phyloP scores from a whole-genome alignment of 1,140 invertebrate genomes.

The Drosophila micromelanica region DNA sequence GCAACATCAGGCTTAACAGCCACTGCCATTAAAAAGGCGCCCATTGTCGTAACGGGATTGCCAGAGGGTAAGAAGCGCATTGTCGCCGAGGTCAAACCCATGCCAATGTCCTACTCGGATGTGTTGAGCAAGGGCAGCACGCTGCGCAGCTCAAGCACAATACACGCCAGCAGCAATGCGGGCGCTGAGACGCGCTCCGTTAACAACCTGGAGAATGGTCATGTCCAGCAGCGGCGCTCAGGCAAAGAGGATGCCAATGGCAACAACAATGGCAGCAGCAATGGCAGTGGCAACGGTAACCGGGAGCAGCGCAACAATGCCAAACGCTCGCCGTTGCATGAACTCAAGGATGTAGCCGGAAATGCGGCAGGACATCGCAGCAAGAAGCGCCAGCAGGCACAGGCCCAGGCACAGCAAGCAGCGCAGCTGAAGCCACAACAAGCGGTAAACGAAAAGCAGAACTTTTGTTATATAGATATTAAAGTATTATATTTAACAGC shows the following conservation, averaged over 20 bases:
- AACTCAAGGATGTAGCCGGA: slow-evolving; percentile 60
- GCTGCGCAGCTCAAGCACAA: slow-evolving; percentile 24
- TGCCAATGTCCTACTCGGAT: slow-evolving; percentile 93
- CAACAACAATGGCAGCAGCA: slow-evolving; percentile 13
- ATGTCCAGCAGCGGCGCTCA: slow-evolving; percentile 41
- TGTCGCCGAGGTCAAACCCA: slow-evolving; percentile 93
- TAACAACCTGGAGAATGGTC: slow-evolving; percentile 46
- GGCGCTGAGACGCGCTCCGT: slow-evolving; percentile 27
- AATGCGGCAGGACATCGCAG: slow-evolving; percentile 47
- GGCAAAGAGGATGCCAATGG: slow-evolving; percentile 56
- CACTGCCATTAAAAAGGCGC: slow-evolving; percentile 66
- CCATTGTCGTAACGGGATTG: slow-evolving; percentile 63
- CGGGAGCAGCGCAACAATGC: slow-evolving; percentile 50
- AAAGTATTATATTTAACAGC: slow-evolving; percentile 10
- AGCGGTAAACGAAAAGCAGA: neutral
- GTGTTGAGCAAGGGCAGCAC: slow-evolving; percentile 88
- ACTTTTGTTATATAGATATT: neutral
- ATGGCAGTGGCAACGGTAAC: slow-evolving; percentile 24
- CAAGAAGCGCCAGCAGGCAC: slow-evolving; percentile 60
- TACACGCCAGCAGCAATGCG: slow-evolving; percentile 13
- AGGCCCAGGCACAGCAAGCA: slow-evolving; percentile 45
- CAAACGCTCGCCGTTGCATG: slow-evolving; percentile 73
- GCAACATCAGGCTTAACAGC: neutral
- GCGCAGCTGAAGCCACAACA: slow-evolving; percentile 41
- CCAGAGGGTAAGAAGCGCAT: slow-evolving; percentile 88